Percentiles rank a stretch among this genome's conserved stretches.
phyloP scores from a whole-genome alignment of 2,113 vertebrate species.

The Sinocyclocheilus maitianheensis region DNA sequence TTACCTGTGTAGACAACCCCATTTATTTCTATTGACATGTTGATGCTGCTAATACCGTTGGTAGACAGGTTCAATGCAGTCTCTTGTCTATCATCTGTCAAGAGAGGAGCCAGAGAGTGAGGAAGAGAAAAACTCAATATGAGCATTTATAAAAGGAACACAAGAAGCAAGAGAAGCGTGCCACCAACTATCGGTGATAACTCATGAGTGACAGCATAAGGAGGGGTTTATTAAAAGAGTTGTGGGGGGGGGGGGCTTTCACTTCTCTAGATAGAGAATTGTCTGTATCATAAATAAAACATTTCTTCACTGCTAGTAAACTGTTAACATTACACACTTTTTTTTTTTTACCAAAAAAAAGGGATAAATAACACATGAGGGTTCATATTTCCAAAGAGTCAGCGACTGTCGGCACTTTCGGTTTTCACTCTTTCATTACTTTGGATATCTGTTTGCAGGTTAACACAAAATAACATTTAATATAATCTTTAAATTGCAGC shows the following conservation, averaged over 20 bases:
- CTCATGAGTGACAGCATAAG: constrained; percentile 79
- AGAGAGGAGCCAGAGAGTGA: constrained; percentile 76
- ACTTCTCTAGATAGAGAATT: constrained; percentile 46
- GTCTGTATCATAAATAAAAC: constrained; percentile 37
- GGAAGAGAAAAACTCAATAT: constrained; percentile 83
- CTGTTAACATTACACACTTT: not conserved
- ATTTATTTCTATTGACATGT: constrained; percentile 99
- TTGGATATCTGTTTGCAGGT: constrained; percentile 35
- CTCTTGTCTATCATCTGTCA: constrained; percentile 98
- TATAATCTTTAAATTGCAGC: constrained; percentile 71
- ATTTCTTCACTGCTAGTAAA: not conserved
- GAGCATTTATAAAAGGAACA: constrained; percentile 81
- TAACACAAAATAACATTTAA: constrained; percentile 65
- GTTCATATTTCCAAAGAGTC: not conserved
- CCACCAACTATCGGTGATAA: constrained; percentile 72
- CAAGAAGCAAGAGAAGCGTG: constrained; percentile 69
- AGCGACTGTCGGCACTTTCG: constrained; percentile 18
- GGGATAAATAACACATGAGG: not conserved
- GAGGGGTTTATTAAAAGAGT: constrained; percentile 75
- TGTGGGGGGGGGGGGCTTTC: constrained; percentile 59
- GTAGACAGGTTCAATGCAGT: constrained; percentile 97
- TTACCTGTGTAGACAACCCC: constrained; percentile 99
- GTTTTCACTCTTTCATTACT: constrained; percentile 44
- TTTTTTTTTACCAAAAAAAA: too few species aligned
- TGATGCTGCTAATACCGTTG: constrained; percentile 99